These are phyloP conservation scores for Acromyrmex heyeri DNA, from an alignment of 1,140 invertebrate genomes.

Conservation along the genomic window DNA sequence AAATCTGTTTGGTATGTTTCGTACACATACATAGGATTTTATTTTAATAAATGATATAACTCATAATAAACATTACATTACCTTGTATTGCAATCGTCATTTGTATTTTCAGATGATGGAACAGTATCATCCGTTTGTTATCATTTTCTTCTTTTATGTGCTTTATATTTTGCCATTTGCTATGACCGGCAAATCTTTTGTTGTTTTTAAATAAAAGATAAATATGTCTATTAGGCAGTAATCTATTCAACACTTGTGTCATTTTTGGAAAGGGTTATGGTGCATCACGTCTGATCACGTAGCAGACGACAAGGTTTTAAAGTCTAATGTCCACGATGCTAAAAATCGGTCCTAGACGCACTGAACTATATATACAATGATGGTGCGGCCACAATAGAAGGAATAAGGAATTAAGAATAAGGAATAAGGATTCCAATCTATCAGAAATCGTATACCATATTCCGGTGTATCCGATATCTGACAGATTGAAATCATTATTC, in stretches of 20 bases:
- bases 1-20: background rate
- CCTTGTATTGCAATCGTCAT: constrained; percentile 88
- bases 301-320: background rate
- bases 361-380: too few species aligned
- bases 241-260: background rate
- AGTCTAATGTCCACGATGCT: too few species aligned
- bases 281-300: background rate
- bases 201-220: constrained; percentile 33
- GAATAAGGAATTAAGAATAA: too few species aligned
- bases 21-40: background rate
- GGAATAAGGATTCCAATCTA: too few species aligned
- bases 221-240: constrained; percentile 14
- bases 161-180: constrained; percentile 92
- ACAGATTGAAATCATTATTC: too few species aligned
- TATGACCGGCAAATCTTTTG: constrained; percentile 89
- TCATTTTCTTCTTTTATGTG: constrained; percentile 90
- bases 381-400: too few species aligned
- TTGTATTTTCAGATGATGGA: constrained; percentile 84
- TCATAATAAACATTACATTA: constrained; percentile 73
- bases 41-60: background rate
- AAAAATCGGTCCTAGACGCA: too few species aligned
- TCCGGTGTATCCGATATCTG: too few species aligned
- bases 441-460: too few species aligned
- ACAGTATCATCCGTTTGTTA: constrained; percentile 85
- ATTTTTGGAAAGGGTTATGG: constrained; percentile 24